Conservation (phyloP, 1,140 invertebrate genomes). For the Cotesia glomerata region DNA sequence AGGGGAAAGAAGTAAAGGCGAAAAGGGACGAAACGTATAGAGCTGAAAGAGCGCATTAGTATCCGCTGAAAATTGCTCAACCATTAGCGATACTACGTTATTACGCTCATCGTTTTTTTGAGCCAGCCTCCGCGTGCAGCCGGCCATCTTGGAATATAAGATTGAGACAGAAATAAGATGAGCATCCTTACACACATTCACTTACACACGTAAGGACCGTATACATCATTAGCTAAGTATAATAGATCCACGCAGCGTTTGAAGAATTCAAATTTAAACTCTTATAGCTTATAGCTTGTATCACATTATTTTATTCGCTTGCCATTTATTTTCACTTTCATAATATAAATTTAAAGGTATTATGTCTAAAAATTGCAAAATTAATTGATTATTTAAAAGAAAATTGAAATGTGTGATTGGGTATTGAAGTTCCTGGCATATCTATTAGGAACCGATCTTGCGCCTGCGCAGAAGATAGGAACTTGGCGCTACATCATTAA, state of each 20-base stretch:
- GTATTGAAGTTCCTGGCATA: no score
- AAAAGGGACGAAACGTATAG: constrained; percentile 31
- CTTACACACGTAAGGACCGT: background rate
- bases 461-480: no score
- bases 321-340: no score
- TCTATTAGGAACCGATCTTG: no score
- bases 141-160: constrained; percentile 61
- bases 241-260: background rate
- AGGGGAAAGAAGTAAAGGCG: constrained; percentile 28
- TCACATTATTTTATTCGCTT: no score
- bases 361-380: no score
- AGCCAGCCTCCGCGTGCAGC: constrained; percentile 46
- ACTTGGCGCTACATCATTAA: no score
- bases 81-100: constrained; percentile 64
- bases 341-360: no score
- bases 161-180: constrained; percentile 46
- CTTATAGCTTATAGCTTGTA: background rate
- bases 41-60: constrained; percentile 46
- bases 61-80: constrained; percentile 60
- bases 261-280: background rate
- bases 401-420: no score
- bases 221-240: background rate
- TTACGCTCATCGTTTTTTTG: constrained; percentile 62
- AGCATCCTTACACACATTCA: constrained; percentile 21
- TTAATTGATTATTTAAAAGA: no score